Base-by-base conservation (phyloP, 1,140 invertebrate species). In the Cyrtorhinus lividipennis region DNA sequence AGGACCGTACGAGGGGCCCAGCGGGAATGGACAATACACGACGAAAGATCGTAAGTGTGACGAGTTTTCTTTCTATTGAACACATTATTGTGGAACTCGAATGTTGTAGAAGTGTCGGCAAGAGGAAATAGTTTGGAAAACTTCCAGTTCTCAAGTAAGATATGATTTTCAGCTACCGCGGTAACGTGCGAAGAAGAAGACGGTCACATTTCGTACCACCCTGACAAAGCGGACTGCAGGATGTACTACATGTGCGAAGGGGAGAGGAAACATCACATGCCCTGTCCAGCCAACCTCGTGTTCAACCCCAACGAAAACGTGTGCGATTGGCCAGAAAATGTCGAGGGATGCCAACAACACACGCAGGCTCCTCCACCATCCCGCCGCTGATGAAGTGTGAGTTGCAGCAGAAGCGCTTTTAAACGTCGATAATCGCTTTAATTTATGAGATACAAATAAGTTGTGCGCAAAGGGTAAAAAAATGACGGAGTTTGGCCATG, bases 211-310 rank as follows among this genome's bases (percentile, higher is more conserved):
- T 92, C 87, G 62, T 95, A 94, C 73, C 91, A 95, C 70, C 79
- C 82, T 5, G 92, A 95, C 72, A 89, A 90, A 73, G 83, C 83
- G 18, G 91, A 95, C 71, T 95, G 92, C 73, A 91, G 88, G 24
- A 88, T 86, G 78, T 95, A 95, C 73, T 95, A 90, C 75, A 94
- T 95, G 90, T 95, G 92, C 71, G 91, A 95, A 77, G 92, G 92
- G 10, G 90, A 91, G 72, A 77, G 90, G n/a, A 90, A 92, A 70
- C 91, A 95, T 73, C 92, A 95, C 76, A 95, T 95, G 91, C 90
- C 91, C n/a, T 95, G 91, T 73, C 92, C 92, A 0, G 81, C 83
- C n/a, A 90, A 95, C 73, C 78, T 95, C 24, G 92, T 95, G 0
- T 95, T 95, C 76, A 95, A 95, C 75, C 83, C 83, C 1, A 88